Evolutionary conservation across 2,888 invertebrate species (phyloP), one percentile per base, ranked within the genome.

Genomic region (Dynastes maya): DNA sequence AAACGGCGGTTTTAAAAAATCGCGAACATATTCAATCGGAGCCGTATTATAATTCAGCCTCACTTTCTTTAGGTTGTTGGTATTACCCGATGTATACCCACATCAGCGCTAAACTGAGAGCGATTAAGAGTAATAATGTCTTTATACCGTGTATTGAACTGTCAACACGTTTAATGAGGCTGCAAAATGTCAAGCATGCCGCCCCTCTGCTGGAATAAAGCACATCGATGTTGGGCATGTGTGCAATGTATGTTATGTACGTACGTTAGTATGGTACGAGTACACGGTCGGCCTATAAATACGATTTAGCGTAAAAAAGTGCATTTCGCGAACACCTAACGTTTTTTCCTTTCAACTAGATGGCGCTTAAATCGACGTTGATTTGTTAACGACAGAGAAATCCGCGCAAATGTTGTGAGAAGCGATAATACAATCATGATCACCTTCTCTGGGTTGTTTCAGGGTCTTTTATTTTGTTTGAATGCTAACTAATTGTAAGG

Each of bases 271-370:
- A 2, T 45, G 11, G 45, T 45, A 45, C 45, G 16, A 6, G 16
- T 37, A 40, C n/a, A 71, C 71, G 37, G 71, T 32, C 55, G 16
- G 5, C 6, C 16, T 16, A 22, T 40, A 71, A 71, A 58, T 58
- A 55, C 58, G 16, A n/a, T 71, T 71, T 58, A 13, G 16, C 37
- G 32, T 22, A 70, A 70, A 70, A 70, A 70, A 3, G 16, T n/a
- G 71, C 71, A 58, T 71, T 71, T 71, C 37, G n/a, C 55, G 58
- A 22, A 71, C 37, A 32, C 55, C 40, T 58, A 29, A 11, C 32
- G 27, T 40, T 40, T 45, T 67, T 67, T 67, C 81, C 84, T 84
- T 45, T 45, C 45, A 45, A 11, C 45, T 45, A 11, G 11, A 45
- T 11, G 45, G 45, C 45, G 45, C 11, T 45, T 11, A 6, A 9